These are phyloP conservation scores for Platanista minor DNA, from an alignment of 2,113 vertebrate species.

Conservation along the genomic window DNA sequence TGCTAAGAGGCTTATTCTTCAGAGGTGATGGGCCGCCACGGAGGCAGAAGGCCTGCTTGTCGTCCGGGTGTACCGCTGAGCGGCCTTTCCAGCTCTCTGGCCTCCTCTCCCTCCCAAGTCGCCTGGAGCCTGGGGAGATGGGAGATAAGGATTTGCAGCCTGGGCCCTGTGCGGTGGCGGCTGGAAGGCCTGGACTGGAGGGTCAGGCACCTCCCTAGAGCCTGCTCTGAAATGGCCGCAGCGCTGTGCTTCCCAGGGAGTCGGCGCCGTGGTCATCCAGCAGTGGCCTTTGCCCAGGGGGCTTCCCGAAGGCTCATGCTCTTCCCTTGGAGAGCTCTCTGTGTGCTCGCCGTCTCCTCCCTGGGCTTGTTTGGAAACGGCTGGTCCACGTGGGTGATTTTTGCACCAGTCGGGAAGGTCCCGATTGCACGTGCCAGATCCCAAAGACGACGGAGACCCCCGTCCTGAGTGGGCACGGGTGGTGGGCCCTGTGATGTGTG, in stretches of 20 bases:
- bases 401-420: too few relatives aligned
- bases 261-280: accelerated
- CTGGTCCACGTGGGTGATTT: background rate
- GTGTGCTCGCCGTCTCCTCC: background rate
- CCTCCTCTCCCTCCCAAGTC: too few relatives aligned
- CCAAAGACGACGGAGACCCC: background rate
- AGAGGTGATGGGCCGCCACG: background rate
- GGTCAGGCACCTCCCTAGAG: background rate
- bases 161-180: background rate
- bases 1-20: background rate
- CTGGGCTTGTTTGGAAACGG: accelerated
- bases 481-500: accelerated
- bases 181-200: background rate
- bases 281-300: too few relatives aligned
- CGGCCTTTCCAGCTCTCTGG: background rate
- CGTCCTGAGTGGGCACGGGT: accelerated
- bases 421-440: accelerated
- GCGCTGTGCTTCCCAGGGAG: accelerated
- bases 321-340: background rate
- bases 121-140: background rate
- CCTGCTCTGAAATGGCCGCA: background rate
- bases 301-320: background rate
- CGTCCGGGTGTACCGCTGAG: accelerated
- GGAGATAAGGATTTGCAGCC: background rate
- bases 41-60: background rate